phyloP scores from a whole-genome alignment of 2,113 vertebrate species.

The Heliornis fulica region DNA sequence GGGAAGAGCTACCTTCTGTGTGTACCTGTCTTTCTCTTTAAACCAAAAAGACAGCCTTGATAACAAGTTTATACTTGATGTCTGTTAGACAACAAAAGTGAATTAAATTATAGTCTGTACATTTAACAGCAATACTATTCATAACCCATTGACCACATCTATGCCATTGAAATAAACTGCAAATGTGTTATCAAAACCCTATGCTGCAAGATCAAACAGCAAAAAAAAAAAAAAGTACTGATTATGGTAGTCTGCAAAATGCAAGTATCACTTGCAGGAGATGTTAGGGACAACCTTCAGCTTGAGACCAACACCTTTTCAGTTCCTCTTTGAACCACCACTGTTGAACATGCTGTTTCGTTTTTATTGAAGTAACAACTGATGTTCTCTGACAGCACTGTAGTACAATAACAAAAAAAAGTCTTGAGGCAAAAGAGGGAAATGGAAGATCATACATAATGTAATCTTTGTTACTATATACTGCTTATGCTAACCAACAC shows the following conservation, averaged over 20 bases:
- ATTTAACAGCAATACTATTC: not conserved
- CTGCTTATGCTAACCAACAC: not conserved
- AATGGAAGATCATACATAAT: not conserved
- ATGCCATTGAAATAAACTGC: not conserved
- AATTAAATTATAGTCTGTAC: not conserved
- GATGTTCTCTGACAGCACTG: no score
- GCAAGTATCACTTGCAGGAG: not conserved
- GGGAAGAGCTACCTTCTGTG: not conserved
- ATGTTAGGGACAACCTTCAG: not conserved
- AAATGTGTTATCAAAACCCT: not conserved
- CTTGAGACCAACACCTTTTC: not conserved
- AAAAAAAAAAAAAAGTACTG: not conserved
- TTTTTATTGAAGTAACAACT: no score
- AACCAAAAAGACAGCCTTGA: not conserved
- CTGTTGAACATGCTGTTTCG: not conserved
- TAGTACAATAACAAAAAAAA: not conserved
- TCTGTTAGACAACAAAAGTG: not conserved
- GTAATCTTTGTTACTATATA: rapidly evolving
- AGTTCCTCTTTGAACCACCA: not conserved
- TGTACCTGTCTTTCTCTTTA: not conserved
- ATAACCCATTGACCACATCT: not conserved
- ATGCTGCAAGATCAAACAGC: not conserved
- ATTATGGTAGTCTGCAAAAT: not conserved
- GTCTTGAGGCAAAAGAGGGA: not conserved
- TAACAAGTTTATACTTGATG: not conserved